A percentile compares a stretch with the other conserved stretches of the same genome.
phyloP scores from a whole-genome alignment of 2,888 invertebrate genomes.

The Ophion ventricosus region DNA sequence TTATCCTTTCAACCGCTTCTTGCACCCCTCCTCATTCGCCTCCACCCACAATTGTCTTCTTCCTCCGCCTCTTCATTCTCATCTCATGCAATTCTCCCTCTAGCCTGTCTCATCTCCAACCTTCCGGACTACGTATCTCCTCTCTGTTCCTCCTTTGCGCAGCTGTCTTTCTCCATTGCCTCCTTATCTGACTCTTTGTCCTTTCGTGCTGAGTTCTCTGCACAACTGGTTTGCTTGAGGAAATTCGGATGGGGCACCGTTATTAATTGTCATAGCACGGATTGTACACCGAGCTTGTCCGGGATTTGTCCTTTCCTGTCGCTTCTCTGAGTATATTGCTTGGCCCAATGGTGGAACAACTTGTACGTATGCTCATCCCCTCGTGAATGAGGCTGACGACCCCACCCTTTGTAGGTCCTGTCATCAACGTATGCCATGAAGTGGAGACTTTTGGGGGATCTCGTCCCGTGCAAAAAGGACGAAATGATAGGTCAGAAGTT shows the following conservation, averaged over 20 bases:
- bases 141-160: slow-evolving; percentile 6
- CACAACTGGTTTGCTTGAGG: slow-evolving; percentile 12
- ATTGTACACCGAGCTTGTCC: slow-evolving; percentile 15
- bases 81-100: slow-evolving; percentile 34
- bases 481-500: too few species aligned
- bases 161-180: slow-evolving; percentile 17
- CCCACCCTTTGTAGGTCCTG: neutral
- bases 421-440: neutral
- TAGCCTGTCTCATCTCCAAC: slow-evolving; percentile 31
- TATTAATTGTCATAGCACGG: slow-evolving; percentile 39
- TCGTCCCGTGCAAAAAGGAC: neutral
- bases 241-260: slow-evolving; percentile 26
- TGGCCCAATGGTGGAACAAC: neutral
- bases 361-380: neutral
- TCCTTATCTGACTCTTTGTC: slow-evolving; percentile 36
- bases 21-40: neutral
- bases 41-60: slow-evolving; percentile 11
- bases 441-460: neutral
- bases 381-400: neutral
- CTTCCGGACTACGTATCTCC: slow-evolving; percentile 26
- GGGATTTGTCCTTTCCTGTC: slow-evolving; percentile 30
- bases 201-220: slow-evolving; percentile 6
- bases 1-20: slow-evolving; percentile 15
- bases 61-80: neutral
- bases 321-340: neutral